Base-by-base conservation (phyloP, 2,113 vertebrate genomes). In the Gambusia holbrooki region DNA sequence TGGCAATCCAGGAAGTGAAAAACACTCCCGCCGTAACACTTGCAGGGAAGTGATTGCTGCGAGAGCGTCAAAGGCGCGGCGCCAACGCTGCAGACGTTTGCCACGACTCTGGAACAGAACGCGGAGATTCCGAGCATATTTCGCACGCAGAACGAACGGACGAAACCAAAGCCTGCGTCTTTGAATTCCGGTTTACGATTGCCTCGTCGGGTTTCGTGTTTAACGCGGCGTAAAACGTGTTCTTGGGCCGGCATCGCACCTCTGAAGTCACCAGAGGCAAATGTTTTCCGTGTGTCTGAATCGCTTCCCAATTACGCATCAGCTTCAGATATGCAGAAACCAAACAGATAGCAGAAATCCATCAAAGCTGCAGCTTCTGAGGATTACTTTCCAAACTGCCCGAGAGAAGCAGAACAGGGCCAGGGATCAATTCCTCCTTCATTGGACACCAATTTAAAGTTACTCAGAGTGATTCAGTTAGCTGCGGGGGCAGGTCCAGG, bases 371-470 rank as follows among this genome's bases (percentile, higher is more conserved):
- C 72, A 69, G 85, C 85, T 82, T 78, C 75, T 71, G 75, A 80
- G 80, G 82, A 87, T 90, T 80, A 77, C 73, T 77, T 76, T 66
- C 70, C 69, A 88, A 84, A 88, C 61, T 29, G 80, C 81, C 83
- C 75, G 37, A 42, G 84, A 93, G 92, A 90, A 93, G 80, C 92
- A 82, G 87, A 88, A 84, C 76, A 87, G 85, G 92, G 86, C 87
- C 82, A 88, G 72, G 84, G 92, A 94, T 94, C 91, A 93, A 93
- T 93, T 92, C 79, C 82, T 85, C 88, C 88, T 92, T 91, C 86
- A 91, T 92, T 91, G 92, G 84, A 90, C 86, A 90, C 88, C 89
- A 93, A 93, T 93, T 92, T 92, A 87, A 92, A 94, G 90, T 91
- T 89, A 88, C 86, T 89, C 86, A 80, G 89, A 90, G 84, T 89